Evolutionary conservation across 2,888 invertebrate genomes (phyloP).

Genomic region (Eupithecia abbreviata): DNA sequence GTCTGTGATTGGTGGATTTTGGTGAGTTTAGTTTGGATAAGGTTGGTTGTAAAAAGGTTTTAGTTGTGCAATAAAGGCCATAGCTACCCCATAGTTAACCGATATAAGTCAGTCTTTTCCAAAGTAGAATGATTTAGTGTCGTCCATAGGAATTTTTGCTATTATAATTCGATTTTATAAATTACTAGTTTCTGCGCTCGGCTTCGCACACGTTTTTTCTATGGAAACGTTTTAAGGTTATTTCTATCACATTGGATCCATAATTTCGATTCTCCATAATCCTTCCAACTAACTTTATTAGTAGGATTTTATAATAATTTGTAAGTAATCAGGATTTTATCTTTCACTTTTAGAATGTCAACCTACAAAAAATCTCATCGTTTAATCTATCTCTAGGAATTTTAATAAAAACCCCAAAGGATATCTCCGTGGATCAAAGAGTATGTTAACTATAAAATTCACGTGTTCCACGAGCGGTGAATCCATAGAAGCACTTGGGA

Average conservation of each 20-base stretch:
- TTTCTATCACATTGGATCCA: neutral
- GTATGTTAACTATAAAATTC: constrained; percentile 8
- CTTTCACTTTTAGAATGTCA: neutral
- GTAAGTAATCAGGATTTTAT: neutral
- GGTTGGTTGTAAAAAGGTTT: neutral
- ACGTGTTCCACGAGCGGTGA: constrained; percentile 19
- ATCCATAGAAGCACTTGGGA: constrained; percentile 30
- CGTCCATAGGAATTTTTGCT: neutral
- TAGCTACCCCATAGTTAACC: neutral
- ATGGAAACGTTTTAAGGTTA: neutral
- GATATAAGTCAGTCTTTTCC: neutral
- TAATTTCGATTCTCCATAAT: no score
- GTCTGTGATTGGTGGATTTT: constrained; percentile 29
- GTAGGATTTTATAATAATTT: neutral
- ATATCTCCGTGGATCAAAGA: constrained; percentile 1
- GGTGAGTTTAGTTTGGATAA: constrained; percentile 23
- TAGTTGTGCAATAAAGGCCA: neutral
- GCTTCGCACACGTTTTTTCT: no score
- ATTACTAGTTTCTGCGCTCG: no score
- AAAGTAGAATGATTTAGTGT: neutral
- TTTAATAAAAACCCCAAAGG: neutral
- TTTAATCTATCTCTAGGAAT: neutral
- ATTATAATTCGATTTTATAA: no score
- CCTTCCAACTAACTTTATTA: no score
- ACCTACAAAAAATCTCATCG: neutral